Conservation (phyloP, 1,140 invertebrate species). For the Drosophila littoralis region DNA sequence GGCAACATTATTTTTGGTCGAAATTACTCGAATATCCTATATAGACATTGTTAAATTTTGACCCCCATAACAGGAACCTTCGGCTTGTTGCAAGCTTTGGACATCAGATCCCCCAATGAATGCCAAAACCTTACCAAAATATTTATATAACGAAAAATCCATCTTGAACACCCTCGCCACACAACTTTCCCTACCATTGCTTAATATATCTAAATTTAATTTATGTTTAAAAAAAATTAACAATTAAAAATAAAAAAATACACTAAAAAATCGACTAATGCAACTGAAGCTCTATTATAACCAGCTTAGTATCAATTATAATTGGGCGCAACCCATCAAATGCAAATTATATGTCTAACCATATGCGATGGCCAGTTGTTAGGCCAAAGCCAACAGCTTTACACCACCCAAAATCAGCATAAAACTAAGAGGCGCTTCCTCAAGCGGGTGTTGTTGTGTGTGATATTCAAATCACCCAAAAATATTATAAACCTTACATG, state of each 20-base stretch:
- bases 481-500: slow-evolving; percentile 61
- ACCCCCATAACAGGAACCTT: too few species aligned
- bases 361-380: slow-evolving; percentile 25
- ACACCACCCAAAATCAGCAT: slow-evolving; percentile 33
- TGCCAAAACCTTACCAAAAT: too few species aligned
- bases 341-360: slow-evolving; percentile 61
- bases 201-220: neutral
- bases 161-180: neutral
- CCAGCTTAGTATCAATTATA: slow-evolving; percentile 60
- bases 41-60: too few species aligned
- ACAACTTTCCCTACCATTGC: neutral
- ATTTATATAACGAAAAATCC: too few species aligned
- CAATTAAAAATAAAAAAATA: slow-evolving; percentile 16
- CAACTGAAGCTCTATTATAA: slow-evolving; percentile 23
- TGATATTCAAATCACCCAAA: slow-evolving; percentile 59
- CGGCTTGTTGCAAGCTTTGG: too few species aligned
- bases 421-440: slow-evolving; percentile 62
- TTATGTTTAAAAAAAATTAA: neutral
- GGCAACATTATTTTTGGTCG: too few species aligned
- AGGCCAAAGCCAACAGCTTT: slow-evolving; percentile 35
- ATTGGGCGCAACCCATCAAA: slow-evolving; percentile 58
- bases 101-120: too few species aligned
- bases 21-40: too few species aligned
- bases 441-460: slow-evolving; percentile 23
- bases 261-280: slow-evolving; percentile 13